A percentile compares a stretch with the other conserved stretches of the same genome.
Evolutionary conservation across 2,797 vertebrate genomes (phyloP).

Genomic region (Philypnodon macrostomus): DNA sequence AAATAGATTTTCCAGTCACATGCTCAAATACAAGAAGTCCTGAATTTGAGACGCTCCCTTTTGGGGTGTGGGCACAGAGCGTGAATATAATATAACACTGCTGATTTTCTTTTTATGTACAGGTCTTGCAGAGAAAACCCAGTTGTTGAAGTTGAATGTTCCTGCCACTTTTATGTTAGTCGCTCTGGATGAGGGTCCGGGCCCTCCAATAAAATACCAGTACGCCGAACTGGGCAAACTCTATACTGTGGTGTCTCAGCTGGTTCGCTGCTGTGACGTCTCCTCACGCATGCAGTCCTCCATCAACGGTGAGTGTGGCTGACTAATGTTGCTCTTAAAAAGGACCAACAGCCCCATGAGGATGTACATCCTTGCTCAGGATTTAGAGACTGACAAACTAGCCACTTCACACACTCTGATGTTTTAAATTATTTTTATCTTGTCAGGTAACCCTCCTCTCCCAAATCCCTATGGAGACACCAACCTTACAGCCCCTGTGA

Average conservation of each 20-base stretch:
- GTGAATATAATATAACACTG: background rate
- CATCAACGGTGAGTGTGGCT: constrained; percentile 86
- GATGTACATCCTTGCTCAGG: constrained; percentile 78
- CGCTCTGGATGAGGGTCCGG: constrained; percentile 95
- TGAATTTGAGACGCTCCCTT: too few species aligned
- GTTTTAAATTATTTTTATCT: too few species aligned
- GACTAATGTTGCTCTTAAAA: background rate
- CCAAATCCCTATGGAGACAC: constrained; percentile 96
- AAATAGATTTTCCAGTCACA: too few species aligned
- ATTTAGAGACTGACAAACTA: constrained; percentile 69
- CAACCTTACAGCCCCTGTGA: constrained; percentile 94
- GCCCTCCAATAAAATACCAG: constrained; percentile 98
- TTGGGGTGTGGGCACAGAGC: too few species aligned
- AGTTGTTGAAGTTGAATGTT: constrained; percentile 93
- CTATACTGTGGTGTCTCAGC: constrained; percentile 96
- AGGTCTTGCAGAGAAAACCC: constrained; percentile 98
- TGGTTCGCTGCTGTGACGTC: constrained; percentile 97
- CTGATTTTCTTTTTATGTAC: background rate
- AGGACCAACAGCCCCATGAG: constrained; percentile 60
- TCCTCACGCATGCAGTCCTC: constrained; percentile 97
- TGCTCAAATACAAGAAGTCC: too few species aligned
- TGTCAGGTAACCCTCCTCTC: constrained; percentile 92
- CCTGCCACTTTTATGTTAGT: constrained; percentile 99
- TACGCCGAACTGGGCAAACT: constrained; percentile 98
- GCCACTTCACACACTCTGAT: too few species aligned